phyloP scores from a whole-genome alignment of 1,140 invertebrate species.

The Pararge aegeria region DNA sequence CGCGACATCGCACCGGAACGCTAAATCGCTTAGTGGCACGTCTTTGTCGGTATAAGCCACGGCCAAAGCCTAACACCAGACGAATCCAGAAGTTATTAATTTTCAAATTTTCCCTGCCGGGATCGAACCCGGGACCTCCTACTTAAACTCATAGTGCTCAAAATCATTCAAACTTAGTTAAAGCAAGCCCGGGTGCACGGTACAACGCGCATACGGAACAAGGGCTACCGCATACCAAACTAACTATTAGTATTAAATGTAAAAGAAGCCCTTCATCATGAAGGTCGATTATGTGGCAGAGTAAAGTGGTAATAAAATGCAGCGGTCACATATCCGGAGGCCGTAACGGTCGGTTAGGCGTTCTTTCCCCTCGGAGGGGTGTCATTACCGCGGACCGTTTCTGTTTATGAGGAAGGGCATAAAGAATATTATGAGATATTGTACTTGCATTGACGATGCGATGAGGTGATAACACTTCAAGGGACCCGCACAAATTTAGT shows the following conservation, averaged over 20 bases:
- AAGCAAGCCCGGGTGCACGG: constrained; percentile 9
- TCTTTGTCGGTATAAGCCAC: too few species aligned
- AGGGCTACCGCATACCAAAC: constrained; percentile 43
- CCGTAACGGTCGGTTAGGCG: constrained; percentile 70
- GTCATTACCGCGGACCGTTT: constrained; percentile 72
- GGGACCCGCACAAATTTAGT: constrained; percentile 47
- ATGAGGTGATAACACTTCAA: constrained; percentile 69
- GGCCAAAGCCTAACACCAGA: too few species aligned
- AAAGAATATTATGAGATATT: constrained; percentile 79
- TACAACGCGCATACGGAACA: constrained; percentile 28
- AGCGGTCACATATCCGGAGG: constrained; percentile 75
- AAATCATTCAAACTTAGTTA: too few species aligned
- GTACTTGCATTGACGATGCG: constrained; percentile 64
- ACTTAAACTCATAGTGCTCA: neutral
- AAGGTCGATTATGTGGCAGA: constrained; percentile 77
- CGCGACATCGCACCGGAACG: too few species aligned
- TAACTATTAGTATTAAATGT: constrained; percentile 48
- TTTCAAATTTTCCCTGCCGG: too few species aligned
- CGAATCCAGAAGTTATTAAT: too few species aligned
- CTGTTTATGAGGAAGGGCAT: constrained; percentile 73
- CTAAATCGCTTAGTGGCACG: too few species aligned
- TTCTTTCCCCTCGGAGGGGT: constrained; percentile 55
- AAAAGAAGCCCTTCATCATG: constrained; percentile 73
- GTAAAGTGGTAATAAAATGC: constrained; percentile 79
- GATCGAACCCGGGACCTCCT: neutral